These are phyloP conservation scores for Varecia variegata DNA, from an alignment of 2,797 vertebrate species.

Conservation along the genomic window DNA sequence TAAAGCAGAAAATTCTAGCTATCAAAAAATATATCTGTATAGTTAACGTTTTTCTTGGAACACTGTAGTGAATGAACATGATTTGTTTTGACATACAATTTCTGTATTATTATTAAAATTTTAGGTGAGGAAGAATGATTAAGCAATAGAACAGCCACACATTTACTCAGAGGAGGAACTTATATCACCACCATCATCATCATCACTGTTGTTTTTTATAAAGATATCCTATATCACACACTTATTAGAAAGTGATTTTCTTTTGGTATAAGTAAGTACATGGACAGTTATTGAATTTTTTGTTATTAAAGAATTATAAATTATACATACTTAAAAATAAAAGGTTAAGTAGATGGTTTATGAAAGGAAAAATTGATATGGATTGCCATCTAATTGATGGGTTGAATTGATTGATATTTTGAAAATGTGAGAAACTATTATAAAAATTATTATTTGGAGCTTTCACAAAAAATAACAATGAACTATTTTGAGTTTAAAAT, in stretches of 20 bases:
- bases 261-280: not conserved
- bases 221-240: not conserved
- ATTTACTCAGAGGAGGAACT: not conserved
- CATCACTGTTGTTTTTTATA: not conserved
- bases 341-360: slow-evolving; percentile 17
- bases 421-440: slow-evolving; percentile 11
- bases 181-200: not conserved
- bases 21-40: slow-evolving; percentile 31
- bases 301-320: slow-evolving; percentile 47
- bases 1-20: slow-evolving; percentile 21
- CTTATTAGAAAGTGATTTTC: slow-evolving; percentile 1
- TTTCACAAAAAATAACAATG: slow-evolving; percentile 56
- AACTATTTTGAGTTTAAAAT: not conserved
- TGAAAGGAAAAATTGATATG: not conserved
- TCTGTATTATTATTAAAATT: not conserved
- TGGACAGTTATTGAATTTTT: not conserved
- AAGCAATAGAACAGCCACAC: not conserved
- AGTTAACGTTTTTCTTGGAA: slow-evolving; percentile 28
- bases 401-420: slow-evolving; percentile 5
- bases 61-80: not conserved
- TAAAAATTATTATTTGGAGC: not conserved
- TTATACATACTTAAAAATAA: not conserved
- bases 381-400: not conserved
- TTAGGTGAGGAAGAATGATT: not conserved
- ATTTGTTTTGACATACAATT: not conserved